Base-by-base conservation (phyloP, 1,140 invertebrate species). In the Xylocopa sonorina region DNA sequence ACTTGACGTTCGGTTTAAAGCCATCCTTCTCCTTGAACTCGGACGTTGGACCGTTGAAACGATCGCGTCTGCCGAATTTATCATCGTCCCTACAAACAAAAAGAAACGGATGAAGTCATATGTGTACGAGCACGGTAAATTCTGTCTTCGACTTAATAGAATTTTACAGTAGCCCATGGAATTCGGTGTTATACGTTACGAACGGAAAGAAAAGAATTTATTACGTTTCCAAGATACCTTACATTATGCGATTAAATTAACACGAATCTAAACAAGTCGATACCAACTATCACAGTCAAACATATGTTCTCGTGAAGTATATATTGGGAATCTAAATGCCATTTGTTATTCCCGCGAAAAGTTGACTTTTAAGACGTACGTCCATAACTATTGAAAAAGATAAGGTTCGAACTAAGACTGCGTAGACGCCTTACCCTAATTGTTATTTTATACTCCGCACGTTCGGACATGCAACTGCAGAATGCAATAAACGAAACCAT, bases 1-100 rank as follows among this genome's bases (percentile, higher is more conserved):
- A 93, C 92, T 99, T 99, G 12, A 99, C 96, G 91, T 98, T 98
- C 0, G 99, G 99, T 89, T 97, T 97, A 92, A 99, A 99, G 64
- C 94, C 94, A 43, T 96, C 95, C 91, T 99, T 99, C 89, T 99
- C 99, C 88, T 96, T 97, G 92, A 99, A 99, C 46, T 99, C 98
- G 51, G 95, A 95, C 18, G 97, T 95, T 18, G 98, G 98, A 0
- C 98, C 98, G 73, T 94, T 94, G 91, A 98, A 97, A 74, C 97
- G 94, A 85, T 97, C 96, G 69, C 97, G 93, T 84, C 97, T 91
- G 34, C 95, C 93, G 86, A 95, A 94, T 88, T 98, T 97, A 82
- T 98, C 98, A 86, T 98, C 96, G 82, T 98, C 97, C 76, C 96
- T 97, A 78, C 74, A 85, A 64, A 58, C 71, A 82, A 80, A 78